Evolutionary conservation across 2,888 invertebrate species (phyloP).

Genomic region (Platycnemis pennipes): DNA sequence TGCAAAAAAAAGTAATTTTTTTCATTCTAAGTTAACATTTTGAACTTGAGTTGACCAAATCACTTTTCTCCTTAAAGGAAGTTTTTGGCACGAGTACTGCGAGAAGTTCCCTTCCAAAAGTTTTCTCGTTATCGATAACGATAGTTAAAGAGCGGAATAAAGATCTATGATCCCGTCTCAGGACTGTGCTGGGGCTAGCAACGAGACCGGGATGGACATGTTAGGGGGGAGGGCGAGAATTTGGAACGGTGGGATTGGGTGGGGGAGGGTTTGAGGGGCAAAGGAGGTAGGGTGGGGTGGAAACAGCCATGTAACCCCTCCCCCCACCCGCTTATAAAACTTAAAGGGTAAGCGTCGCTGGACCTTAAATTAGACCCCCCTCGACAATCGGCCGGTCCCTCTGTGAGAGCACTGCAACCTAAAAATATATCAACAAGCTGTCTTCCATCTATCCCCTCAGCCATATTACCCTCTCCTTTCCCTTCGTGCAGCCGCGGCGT

Average conservation of each 20-base stretch:
- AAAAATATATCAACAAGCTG: constrained; percentile 51
- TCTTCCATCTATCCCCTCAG: background rate
- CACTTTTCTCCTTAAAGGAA: too few relatives aligned
- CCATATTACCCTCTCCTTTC: constrained; percentile 14
- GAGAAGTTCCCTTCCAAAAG: too few relatives aligned
- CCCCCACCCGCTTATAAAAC: background rate
- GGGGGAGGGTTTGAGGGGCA: background rate
- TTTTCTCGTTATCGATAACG: too few relatives aligned
- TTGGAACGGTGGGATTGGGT: background rate
- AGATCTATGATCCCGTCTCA: too few relatives aligned
- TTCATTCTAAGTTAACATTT: too few relatives aligned
- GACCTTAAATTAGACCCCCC: constrained; percentile 35
- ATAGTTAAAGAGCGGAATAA: too few relatives aligned
- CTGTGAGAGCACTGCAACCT: background rate
- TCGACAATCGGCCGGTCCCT: constrained; percentile 34
- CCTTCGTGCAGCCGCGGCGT: background rate
- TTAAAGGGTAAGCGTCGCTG: constrained; percentile 36
- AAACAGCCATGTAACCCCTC: background rate
- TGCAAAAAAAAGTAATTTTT: too few relatives aligned
- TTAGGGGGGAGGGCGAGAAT: background rate
- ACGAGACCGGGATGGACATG: background rate
- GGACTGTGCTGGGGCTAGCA: too few relatives aligned
- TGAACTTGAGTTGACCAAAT: too few relatives aligned
- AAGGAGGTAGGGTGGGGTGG: background rate
- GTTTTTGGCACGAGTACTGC: too few relatives aligned